A percentile compares a stretch with the other conserved stretches of the same genome.
phyloP scores from a whole-genome alignment of 2,888 invertebrate genomes.

The Ecliptopera silaceata region DNA sequence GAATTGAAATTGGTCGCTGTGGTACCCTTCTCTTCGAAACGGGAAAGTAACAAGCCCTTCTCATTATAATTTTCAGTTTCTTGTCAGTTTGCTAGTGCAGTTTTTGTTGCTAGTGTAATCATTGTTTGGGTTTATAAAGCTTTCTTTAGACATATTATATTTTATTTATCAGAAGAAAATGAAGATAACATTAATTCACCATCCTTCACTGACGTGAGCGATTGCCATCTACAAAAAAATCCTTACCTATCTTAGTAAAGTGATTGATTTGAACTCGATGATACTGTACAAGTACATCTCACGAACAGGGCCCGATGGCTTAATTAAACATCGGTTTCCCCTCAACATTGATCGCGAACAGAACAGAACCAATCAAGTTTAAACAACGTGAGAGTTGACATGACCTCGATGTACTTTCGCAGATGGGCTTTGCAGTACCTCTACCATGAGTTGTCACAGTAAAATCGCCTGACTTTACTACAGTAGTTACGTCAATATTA shows the following conservation, averaged over 20 bases:
- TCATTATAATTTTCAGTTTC: conserved; percentile 17
- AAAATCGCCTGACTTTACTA: no score
- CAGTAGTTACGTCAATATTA: no score
- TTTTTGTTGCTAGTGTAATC: no score
- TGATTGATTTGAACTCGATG: conserved; percentile 25
- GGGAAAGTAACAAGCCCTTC: conserved; percentile 23
- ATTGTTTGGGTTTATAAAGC: no score
- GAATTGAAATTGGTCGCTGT: conserved; percentile 14
- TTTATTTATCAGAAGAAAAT: no score
- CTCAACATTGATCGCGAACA: conserved; percentile 37
- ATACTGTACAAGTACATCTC: conserved; percentile 27
- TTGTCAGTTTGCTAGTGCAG: background rate
- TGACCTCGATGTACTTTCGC: conserved; percentile 15
- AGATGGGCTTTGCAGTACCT: conserved; percentile 5
- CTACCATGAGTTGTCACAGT: no score
- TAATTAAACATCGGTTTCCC: conserved; percentile 48
- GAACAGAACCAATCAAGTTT: conserved; percentile 41
- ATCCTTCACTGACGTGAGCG: background rate
- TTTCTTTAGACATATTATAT: no score
- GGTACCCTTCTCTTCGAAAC: conserved; percentile 30
- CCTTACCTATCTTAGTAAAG: background rate
- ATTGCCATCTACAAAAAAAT: background rate
- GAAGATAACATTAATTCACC: no score
- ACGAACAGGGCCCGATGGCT: conserved; percentile 20
- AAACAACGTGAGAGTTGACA: conserved; percentile 40